These are phyloP conservation scores for Acipenser oxyrinchus DNA, from an alignment of 2,797 vertebrate species.

Conservation along the genomic window DNA sequence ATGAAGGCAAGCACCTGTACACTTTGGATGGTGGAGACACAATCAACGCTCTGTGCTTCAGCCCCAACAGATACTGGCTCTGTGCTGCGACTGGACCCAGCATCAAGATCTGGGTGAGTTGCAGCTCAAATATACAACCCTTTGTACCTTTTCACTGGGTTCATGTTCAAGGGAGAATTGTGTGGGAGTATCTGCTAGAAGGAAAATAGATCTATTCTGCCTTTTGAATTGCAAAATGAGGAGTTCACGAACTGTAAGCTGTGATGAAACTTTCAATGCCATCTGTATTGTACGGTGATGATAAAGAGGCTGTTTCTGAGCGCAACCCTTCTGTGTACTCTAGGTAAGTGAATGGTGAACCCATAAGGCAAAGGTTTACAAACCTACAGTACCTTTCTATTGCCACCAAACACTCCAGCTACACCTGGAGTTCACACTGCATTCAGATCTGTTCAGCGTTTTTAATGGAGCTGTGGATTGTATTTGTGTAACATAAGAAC, in stretches of 20 bases:
- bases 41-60: slow-evolving; percentile 94
- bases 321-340: slow-evolving; percentile 3
- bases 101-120: slow-evolving; percentile 92
- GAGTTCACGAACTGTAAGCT: slow-evolving; percentile 19
- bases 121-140: not conserved
- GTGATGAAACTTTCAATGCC: slow-evolving; percentile 54
- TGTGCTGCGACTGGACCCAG: slow-evolving; percentile 93
- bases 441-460: not conserved
- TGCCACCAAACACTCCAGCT: too few relatives aligned
- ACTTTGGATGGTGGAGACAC: slow-evolving; percentile 88
- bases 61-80: slow-evolving; percentile 96
- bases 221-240: not conserved
- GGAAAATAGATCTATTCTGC: accelerated
- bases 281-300: slow-evolving; percentile 60
- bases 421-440: not conserved
- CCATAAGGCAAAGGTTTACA: too few relatives aligned
- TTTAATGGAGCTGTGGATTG: not conserved
- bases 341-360: too few relatives aligned
- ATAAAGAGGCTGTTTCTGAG: slow-evolving; percentile 80
- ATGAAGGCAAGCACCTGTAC: slow-evolving; percentile 95
- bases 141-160: not conserved
- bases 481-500: not conserved
- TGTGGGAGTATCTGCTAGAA: not conserved
- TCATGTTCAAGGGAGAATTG: not conserved
- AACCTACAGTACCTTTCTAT: too few relatives aligned